Evolutionary conservation across 2,113 vertebrate species (phyloP), one percentile per base, ranked within the genome.

Genomic region (Phylloscopus trochilus): DNA sequence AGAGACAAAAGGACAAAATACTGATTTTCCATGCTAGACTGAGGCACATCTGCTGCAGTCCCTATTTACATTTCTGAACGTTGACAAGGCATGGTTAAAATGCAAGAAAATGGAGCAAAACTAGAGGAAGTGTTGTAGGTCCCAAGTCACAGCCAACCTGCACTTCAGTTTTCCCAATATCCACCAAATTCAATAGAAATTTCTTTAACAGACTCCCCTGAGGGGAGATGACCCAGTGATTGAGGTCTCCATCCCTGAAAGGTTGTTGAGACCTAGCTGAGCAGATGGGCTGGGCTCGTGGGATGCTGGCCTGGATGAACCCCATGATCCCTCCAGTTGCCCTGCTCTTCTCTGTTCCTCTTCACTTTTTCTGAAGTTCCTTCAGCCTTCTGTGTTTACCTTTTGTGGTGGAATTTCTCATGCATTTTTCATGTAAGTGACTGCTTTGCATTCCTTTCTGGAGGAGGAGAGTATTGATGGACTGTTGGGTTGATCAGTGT

Each of bases 1-100:
- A 0, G 21, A 92, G 66, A 94, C 88, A 96, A 95, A 94, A 78
- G 83, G 64, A 31, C 17, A n/a, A 73, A 78, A 93, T 7, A 21
- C n/a, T 41, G 22, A 23, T 7, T 83, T 73, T 46, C 62, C 39
- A 31, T 44, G 70, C 0, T 15, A 56, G 44, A 27, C 46, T 58
- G 72, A 56, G 15, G 76, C 86, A 37, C 81, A 93, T 80, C 95
- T 96, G 92, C 55, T 92, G 49, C 11, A 2, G 7, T 8, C 2
- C 1, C 63, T 23, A 13, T 74, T 87, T 84, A 6, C 39, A 47
- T 81, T 39, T 89, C 68, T 64, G 26, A 77, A 52, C 1, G 7
- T 33, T 62, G 64, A 76, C 39, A 41, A 67, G 24, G 22, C 64
- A 23, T 1, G n/a, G 55, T 23, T 35, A 33, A 69, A 78, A 67